Evolutionary conservation across 2,888 invertebrate genomes (phyloP), one percentile per base, ranked within the genome.

Genomic region (Mellilla xanthometata): DNA sequence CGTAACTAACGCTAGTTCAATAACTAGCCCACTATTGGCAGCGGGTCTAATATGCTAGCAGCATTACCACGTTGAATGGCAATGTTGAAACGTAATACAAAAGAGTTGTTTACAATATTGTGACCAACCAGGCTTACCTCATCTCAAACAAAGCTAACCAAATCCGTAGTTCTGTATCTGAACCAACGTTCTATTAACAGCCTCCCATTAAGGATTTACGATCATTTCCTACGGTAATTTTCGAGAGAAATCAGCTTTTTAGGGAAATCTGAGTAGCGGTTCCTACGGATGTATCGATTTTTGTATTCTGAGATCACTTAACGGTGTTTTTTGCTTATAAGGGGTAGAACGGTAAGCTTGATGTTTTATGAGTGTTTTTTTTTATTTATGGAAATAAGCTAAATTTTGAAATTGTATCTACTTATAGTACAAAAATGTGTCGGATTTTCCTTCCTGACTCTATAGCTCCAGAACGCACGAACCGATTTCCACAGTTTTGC

Each of bases 161-260:
- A 46, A 57, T 35, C 54, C 40, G 52, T 19, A 19, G 10, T 33
- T 47, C n/a, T n/a, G n/a, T n/a, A 35, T 38, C 32, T 45, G 49
- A 51, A 64, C 71, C 70, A 68, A 38, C 36, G 62, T 52, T 55
- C 65, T 66, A 60, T 64, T 70, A 72, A 73, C 68, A 68, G 65
- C 52, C 65, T 61, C 62, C 79, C 76, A 68, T 79, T 71, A 49
- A 74, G 68, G 59, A 64, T 73, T 70, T 68, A 72, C 68, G 72
- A 63, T 61, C 62, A 62, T 69, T 65, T 63, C 63, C 61, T 63
- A 56, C 49, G 42, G 44, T 44, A 50, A 44, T 52, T 54, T 50
- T 54, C 47, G 42, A 47, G 55, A 61, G 68, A 65, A 72, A 69
- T 68, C 54, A 34, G 54, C 60, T 68, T 77, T 75, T 80, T 76